A percentile compares a stretch with the other conserved stretches of the same genome.
These are phyloP conservation scores for Pseudomugil tenellus DNA, from an alignment of 2,797 vertebrate species.

Conservation along the genomic window DNA sequence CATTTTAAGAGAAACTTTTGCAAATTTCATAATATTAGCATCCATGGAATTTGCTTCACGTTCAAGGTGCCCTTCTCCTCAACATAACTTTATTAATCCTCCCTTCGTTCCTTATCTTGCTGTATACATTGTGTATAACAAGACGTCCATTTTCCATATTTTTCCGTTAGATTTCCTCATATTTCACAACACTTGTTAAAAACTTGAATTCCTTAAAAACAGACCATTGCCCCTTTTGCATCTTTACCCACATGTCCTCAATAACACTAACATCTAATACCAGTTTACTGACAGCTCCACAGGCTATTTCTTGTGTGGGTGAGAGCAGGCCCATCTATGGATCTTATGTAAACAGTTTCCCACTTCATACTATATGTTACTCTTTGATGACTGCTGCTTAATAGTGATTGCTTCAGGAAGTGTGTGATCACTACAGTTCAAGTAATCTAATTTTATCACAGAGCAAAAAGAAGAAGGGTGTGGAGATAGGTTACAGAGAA, in stretches of 20 bases:
- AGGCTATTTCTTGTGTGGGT: constrained; percentile 54
- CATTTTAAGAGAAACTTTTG: constrained; percentile 25
- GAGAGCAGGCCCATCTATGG: constrained; percentile 63
- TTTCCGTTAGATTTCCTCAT: constrained; percentile 85
- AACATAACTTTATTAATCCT: constrained; percentile 26
- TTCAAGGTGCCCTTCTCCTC: constrained; percentile 30
- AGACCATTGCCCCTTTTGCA: constrained; percentile 54
- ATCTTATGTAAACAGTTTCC: constrained; percentile 69
- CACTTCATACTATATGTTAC: constrained; percentile 28
- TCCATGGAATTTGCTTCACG: constrained; percentile 45
- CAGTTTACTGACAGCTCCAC: constrained; percentile 51
- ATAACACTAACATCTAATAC: constrained; percentile 28
- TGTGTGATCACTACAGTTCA: constrained; percentile 79
- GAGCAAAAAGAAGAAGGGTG: constrained; percentile 45
- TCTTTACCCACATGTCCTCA: constrained; percentile 35
- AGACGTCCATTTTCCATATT: constrained; percentile 78
- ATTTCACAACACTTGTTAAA: constrained; percentile 81
- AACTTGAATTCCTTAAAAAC: constrained; percentile 79
- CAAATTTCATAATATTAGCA: constrained; percentile 32
- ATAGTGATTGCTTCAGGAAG: constrained; percentile 84
- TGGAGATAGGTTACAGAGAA: constrained; percentile 26
- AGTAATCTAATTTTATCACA: constrained; percentile 81
- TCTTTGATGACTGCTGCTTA: constrained; percentile 69
- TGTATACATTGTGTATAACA: constrained; percentile 68
- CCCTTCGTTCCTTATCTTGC: constrained; percentile 37